These are phyloP conservation scores for Raja brachyura DNA, from an alignment of 2,113 vertebrate genomes.

Conservation along the genomic window DNA sequence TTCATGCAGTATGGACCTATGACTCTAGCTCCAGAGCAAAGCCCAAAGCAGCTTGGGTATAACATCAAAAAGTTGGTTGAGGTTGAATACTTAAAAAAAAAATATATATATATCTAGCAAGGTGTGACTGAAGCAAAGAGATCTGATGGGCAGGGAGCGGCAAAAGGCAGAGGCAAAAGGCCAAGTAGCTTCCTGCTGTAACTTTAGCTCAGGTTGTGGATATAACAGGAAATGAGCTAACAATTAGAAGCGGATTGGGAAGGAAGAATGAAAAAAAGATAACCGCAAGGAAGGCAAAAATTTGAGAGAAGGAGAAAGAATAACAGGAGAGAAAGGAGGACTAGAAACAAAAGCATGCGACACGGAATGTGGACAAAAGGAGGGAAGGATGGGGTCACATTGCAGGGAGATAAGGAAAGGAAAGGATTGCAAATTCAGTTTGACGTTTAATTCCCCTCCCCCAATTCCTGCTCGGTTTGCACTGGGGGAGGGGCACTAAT, in stretches of 20 bases:
- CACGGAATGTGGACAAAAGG: constrained; percentile 11
- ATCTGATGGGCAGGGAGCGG: not conserved
- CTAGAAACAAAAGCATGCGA: not conserved
- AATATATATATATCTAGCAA: too few species aligned
- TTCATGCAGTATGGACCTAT: too few species aligned
- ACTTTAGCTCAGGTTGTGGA: not conserved
- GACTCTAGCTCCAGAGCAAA: not conserved
- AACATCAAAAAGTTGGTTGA: not conserved
- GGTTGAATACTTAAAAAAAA: not conserved
- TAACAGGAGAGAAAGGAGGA: not conserved
- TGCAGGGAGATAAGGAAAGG: constrained; percentile 21
- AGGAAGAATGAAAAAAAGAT: not conserved
- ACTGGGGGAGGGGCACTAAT: constrained; percentile 6
- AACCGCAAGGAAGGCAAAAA: not conserved
- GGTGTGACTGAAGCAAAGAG: not conserved
- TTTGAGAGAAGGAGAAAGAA: not conserved
- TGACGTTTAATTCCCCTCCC: constrained; percentile 1
- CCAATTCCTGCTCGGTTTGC: constrained; percentile 3
- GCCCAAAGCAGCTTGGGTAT: not conserved
- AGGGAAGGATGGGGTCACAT: not conserved
- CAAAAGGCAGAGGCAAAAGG: too few species aligned
- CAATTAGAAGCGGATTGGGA: not conserved
- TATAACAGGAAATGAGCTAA: not conserved
- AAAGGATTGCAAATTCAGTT: constrained; percentile 29
- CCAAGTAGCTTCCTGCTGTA: not conserved